Conservation (phyloP, 2,888 invertebrate genomes). For the Schrankia costaestrigalis region DNA sequence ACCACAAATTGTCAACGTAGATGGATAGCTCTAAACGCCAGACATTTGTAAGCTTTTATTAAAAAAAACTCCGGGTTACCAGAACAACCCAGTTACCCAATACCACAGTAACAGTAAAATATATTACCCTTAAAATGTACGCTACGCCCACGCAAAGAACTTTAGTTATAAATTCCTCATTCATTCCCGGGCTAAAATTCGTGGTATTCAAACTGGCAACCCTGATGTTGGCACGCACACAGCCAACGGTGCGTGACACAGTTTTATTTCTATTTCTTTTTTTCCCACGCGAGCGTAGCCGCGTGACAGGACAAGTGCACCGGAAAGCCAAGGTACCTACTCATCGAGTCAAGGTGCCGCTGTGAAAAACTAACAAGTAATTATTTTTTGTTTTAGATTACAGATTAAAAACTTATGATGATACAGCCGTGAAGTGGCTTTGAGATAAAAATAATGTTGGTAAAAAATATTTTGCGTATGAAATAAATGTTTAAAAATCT, state of each 20-base stretch:
- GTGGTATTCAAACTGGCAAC: slow-evolving; percentile 9
- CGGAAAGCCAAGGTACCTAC: slow-evolving; percentile 31
- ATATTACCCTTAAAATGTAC: background rate
- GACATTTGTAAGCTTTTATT: no score
- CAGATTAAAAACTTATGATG: no score
- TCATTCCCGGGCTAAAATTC: slow-evolving; percentile 1
- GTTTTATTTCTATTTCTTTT: slow-evolving; percentile 39
- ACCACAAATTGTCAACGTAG: no score
- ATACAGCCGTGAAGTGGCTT: no score
- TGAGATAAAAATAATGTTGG: no score
- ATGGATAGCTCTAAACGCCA: no score
- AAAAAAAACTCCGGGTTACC: slow-evolving; percentile 1
- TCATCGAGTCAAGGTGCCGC: no score
- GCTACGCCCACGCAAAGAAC: slow-evolving; percentile 28
- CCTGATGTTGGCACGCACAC: slow-evolving; percentile 36
- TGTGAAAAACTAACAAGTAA: no score
- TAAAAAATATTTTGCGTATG: no score
- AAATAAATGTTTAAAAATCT: no score
- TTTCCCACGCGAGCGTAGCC: slow-evolving; percentile 21
- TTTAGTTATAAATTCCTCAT: slow-evolving; percentile 16
- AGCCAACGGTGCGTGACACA: slow-evolving; percentile 42
- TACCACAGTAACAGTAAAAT: background rate
- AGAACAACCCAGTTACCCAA: background rate
- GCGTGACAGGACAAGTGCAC: slow-evolving; percentile 27
- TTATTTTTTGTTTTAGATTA: no score